Evolutionary conservation across 2,113 vertebrate genomes (phyloP).

Genomic region (Naja naja): DNA sequence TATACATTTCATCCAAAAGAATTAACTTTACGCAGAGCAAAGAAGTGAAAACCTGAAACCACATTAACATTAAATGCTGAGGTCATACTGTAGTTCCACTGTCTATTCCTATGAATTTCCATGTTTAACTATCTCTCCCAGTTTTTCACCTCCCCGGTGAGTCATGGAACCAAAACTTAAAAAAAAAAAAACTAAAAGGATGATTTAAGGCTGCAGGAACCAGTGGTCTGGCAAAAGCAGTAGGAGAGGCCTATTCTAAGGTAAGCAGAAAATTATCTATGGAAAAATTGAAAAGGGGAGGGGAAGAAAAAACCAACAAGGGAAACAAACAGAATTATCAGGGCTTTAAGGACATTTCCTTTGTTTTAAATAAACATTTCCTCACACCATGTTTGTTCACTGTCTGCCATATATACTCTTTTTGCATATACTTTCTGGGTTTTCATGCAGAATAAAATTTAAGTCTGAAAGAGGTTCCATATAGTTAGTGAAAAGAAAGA

Average conservation of each 20-base stretch:
- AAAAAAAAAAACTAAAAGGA: constrained; percentile 12
- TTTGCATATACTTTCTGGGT: constrained; percentile 10
- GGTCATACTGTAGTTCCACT: constrained; percentile 17
- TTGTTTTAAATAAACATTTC: constrained; percentile 8
- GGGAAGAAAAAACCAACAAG: background rate
- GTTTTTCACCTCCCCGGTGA: constrained; percentile 58
- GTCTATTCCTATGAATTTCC: constrained; percentile 2
- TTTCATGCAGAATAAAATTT: background rate
- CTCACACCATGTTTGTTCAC: background rate
- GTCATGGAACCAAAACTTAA: constrained; percentile 53
- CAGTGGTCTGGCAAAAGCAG: constrained; percentile 53
- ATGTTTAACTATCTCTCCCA: constrained; percentile 31
- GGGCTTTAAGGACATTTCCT: background rate
- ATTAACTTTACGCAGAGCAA: constrained; percentile 46
- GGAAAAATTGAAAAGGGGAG: constrained; percentile 18
- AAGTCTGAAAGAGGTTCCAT: background rate
- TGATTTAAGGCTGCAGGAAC: constrained; percentile 66
- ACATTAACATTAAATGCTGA: constrained; percentile 47
- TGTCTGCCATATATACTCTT: background rate
- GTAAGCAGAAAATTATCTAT: constrained; percentile 41
- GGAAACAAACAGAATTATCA: background rate
- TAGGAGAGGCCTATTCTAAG: constrained; percentile 55
- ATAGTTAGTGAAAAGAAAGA: background rate
- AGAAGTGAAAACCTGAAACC: constrained; percentile 45
- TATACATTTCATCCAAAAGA: constrained; percentile 23